Base-by-base conservation (phyloP, 2,113 vertebrate genomes). In the Xiphophorus maculatus region DNA sequence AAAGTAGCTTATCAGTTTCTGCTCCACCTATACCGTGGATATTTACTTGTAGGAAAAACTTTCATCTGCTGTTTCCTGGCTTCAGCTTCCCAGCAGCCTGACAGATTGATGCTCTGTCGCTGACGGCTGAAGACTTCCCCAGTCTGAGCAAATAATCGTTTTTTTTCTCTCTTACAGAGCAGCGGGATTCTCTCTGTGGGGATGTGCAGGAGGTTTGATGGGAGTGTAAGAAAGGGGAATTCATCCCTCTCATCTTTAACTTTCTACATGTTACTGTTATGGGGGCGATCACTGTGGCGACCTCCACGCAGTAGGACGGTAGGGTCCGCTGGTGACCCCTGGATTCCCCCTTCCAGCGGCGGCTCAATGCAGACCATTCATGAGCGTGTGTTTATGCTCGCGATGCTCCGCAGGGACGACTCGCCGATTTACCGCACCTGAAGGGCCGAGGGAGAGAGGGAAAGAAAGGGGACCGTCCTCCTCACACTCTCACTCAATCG, bases 61-160 rank as follows among this genome's bases (percentile, higher is more conserved):
- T 71, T 78, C 77, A 75, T 35, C 64, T n/a, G 65, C 73, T 76
- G 25, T 68, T 69, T 69, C 72, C 73, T 83, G 64, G 29, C 28
- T 76, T 84, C 37, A 74, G 63, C 51, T 51, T 84, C 14, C 33
- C 68, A 71, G 66, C 44, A 32, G 51, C 60, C 69, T 81, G 79
- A 84, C 84, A 88, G 87, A 88, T 85, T 86, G 79, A 91, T 88
- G 42, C 76, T 60, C 77, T 81, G 65, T 84, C 33, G 71, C 76
- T 86, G 90, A 90, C 77, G 32, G 81, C 94, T 95, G 94, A 94
- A 96, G 92, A 95, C 94, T 95, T 96, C 94, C 92, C 87, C 91
- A 94, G 93, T 92, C 94, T 95, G 94, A 95, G 96, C 92, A 96
- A 95, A 97, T 94, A 95, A 95, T 94, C 94, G 94, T 88, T 90